A percentile compares a stretch with the other conserved stretches of the same genome.
phyloP scores from a whole-genome alignment of 2,797 vertebrate species.

The Acanthopagrus latus region DNA sequence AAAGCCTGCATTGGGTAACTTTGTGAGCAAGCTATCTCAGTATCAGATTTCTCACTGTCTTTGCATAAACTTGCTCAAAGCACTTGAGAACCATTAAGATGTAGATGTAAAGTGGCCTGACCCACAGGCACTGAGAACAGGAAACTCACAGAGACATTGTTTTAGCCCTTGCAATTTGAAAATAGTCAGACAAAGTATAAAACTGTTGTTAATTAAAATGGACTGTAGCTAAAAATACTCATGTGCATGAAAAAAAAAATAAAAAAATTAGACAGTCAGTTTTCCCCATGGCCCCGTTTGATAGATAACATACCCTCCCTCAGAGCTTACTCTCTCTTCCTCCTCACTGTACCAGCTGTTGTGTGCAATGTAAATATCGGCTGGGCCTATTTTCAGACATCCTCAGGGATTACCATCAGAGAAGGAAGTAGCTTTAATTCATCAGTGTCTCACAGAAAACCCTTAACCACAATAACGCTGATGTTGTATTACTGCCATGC shows the following conservation, averaged over 20 bases:
- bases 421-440: slow-evolving; percentile 58
- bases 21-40: not conserved
- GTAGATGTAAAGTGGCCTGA: not conserved
- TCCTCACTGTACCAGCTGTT: slow-evolving; percentile 61
- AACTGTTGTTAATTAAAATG: not conserved
- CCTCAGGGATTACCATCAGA: slow-evolving; percentile 53
- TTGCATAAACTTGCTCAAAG: slow-evolving; percentile 12
- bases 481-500: slow-evolving; percentile 33
- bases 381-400: slow-evolving; percentile 66
- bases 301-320: slow-evolving; percentile 49
- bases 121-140: not conserved
- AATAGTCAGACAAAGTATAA: not conserved
- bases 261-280: slow-evolving; percentile 12
- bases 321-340: slow-evolving; percentile 31
- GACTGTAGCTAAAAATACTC: slow-evolving; percentile 39
- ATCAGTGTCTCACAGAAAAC: slow-evolving; percentile 45
- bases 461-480: slow-evolving; percentile 23
- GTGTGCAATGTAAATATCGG: slow-evolving; percentile 63
- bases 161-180: not conserved
- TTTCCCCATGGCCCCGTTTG: slow-evolving; percentile 33
- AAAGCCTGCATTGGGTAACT: not conserved
- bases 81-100: slow-evolving; percentile 3
- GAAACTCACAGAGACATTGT: not conserved
- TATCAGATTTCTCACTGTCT: not conserved
- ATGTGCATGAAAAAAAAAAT: slow-evolving; percentile 41